phyloP scores from a whole-genome alignment of 2,113 vertebrate species.

The Desmodus rotundus region DNA sequence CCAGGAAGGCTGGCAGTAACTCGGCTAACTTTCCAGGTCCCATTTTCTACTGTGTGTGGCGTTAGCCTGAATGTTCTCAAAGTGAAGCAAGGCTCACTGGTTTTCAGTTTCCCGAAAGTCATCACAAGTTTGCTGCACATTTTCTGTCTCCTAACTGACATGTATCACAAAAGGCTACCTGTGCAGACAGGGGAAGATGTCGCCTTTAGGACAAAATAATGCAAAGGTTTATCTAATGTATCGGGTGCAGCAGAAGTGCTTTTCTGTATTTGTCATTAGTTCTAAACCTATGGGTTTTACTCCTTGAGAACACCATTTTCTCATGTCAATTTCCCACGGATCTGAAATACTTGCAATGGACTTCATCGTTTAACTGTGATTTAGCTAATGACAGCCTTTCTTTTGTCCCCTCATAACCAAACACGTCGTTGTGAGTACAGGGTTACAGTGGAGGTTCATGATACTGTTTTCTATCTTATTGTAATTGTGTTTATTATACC shows the following conservation, averaged over 20 bases:
- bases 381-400: neutral
- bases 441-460: neutral
- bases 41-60: neutral
- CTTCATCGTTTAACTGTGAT: neutral
- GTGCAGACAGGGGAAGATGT: neutral
- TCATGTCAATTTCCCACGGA: neutral
- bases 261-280: neutral
- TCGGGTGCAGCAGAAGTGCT: neutral
- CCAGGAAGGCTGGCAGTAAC: rapidly evolving
- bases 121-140: neutral
- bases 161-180: neutral
- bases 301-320: neutral
- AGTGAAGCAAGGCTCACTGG: neutral
- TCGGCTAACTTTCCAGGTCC: neutral
- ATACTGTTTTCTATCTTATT: neutral
- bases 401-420: neutral
- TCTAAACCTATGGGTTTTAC: neutral
- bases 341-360: neutral
- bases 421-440: neutral
- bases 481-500: neutral
- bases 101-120: neutral
- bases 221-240: neutral
- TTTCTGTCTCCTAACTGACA: neutral
- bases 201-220: neutral
- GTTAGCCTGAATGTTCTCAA: neutral